Evolutionary conservation across 2,797 vertebrate genomes (phyloP).

Genomic region (Champsocephalus esox): DNA sequence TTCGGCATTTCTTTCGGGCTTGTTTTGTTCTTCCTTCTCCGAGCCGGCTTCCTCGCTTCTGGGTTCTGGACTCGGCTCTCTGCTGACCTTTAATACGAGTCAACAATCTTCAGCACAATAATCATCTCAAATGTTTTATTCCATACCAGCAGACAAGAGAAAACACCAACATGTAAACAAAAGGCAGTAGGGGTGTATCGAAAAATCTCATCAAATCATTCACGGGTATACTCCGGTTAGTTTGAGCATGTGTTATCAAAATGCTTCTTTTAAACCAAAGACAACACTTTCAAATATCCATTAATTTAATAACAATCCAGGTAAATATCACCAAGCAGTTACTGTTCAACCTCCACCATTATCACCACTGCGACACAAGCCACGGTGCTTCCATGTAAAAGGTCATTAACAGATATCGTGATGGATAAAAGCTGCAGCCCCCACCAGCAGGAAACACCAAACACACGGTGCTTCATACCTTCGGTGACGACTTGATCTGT

Average conservation of each 20-base stretch:
- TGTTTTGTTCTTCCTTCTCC: constrained; percentile 57
- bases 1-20: constrained; percentile 57
- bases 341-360: neutral
- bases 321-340: neutral
- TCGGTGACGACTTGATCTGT: constrained; percentile 57
- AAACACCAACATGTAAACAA: neutral
- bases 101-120: constrained; percentile 9
- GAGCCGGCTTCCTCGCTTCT: constrained; percentile 4
- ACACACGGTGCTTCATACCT: constrained; percentile 49
- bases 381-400: neutral
- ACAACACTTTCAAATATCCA: neutral
- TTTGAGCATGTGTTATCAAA: neutral
- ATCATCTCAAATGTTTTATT: neutral
- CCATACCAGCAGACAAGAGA: neutral
- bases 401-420: neutral
- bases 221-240: neutral
- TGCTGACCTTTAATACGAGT: constrained; percentile 38
- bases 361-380: neutral
- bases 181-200: no score
- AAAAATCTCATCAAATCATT: neutral
- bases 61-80: constrained; percentile 54
- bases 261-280: neutral
- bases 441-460: constrained; percentile 22
- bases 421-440: neutral
- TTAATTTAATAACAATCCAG: neutral